phyloP scores from a whole-genome alignment of 2,113 vertebrate genomes.

The Symphodus melops region DNA sequence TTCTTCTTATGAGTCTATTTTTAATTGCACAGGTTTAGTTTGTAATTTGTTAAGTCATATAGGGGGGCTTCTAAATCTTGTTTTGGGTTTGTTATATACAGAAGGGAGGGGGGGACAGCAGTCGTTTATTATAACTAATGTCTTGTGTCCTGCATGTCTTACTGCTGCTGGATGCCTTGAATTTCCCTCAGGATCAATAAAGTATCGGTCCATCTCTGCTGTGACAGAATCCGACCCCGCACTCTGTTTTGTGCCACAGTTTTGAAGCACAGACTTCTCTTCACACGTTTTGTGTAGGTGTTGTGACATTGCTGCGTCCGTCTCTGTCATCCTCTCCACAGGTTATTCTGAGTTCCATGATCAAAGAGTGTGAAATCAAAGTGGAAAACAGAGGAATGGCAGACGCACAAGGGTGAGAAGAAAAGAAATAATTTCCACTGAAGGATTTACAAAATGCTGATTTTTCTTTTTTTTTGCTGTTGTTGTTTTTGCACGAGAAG shows the following conservation, averaged over 20 bases:
- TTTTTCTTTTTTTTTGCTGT: too few relatives aligned
- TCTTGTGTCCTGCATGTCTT: too few relatives aligned
- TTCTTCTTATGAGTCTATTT: too few relatives aligned
- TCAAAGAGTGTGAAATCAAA: constrained; percentile 99
- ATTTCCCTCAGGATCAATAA: too few relatives aligned
- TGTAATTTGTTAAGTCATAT: too few relatives aligned
- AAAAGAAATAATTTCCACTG: background rate
- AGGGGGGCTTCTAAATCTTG: too few relatives aligned
- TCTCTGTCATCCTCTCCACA: constrained; percentile 61
- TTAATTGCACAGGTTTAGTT: too few relatives aligned
- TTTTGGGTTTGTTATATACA: too few relatives aligned
- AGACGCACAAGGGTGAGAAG: constrained; percentile 94
- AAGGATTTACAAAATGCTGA: background rate
- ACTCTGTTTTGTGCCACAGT: background rate
- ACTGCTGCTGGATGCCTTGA: too few relatives aligned
- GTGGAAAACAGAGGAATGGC: constrained; percentile 96
- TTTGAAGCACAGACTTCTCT: background rate
- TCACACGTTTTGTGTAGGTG: background rate
- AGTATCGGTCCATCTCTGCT: too few relatives aligned
- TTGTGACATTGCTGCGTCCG: background rate
- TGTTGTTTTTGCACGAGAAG: background rate
- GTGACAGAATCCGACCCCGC: background rate
- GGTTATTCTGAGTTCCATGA: constrained; percentile 99
- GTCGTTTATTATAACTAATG: too few relatives aligned
- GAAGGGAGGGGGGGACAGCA: too few relatives aligned